These are phyloP conservation scores for Artemia franciscana DNA, from an alignment of 1,140 invertebrate species.

Conservation along the genomic window DNA sequence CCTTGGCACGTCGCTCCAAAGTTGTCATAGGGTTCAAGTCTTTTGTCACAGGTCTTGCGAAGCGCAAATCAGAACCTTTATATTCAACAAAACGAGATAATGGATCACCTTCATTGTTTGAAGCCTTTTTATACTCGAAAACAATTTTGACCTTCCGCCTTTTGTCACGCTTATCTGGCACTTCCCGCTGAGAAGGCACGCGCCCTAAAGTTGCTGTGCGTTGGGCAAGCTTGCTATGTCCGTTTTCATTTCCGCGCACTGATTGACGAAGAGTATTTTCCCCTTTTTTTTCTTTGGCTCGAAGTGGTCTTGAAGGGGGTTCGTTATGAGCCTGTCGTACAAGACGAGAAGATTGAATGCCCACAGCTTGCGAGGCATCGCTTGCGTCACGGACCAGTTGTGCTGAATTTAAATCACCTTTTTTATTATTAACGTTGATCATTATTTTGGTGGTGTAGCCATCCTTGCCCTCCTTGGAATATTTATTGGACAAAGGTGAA, in stretches of 20 bases:
- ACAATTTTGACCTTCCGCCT: background rate
- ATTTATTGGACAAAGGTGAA: no score
- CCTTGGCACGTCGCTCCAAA: background rate
- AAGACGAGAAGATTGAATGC: background rate
- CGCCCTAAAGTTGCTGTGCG: background rate
- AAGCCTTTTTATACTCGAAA: background rate
- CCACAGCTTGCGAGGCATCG: background rate
- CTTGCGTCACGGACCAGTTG: background rate
- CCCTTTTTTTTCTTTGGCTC: background rate
- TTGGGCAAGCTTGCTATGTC: background rate
- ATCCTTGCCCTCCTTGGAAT: no score
- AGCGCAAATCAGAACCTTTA: background rate
- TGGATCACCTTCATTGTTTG: background rate
- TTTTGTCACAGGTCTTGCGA: background rate
- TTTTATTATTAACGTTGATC: background rate
- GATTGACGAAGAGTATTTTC: background rate
- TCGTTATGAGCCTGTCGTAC: background rate
- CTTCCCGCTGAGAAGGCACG: background rate
- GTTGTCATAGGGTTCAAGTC: background rate
- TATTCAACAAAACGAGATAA: background rate
- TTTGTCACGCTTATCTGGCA: background rate
- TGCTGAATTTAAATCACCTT: background rate
- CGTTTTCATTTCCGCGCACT: background rate
- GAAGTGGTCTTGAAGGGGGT: background rate
- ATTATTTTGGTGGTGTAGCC: background rate